Base-by-base conservation (phyloP, 2,888 invertebrate genomes). In the Apodemia mormo region DNA sequence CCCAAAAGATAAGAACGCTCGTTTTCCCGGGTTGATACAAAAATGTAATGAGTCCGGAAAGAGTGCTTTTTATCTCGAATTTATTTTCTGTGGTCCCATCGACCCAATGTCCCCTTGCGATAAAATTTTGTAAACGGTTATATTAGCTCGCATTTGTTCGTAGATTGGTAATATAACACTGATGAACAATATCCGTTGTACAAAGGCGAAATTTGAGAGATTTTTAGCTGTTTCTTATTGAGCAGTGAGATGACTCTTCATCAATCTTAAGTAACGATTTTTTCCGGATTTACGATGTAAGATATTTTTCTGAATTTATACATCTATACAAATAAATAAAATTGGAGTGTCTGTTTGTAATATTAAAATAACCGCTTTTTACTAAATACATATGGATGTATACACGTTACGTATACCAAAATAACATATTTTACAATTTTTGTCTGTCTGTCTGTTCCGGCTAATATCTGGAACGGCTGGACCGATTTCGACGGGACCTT, bases 21-120 rank as follows among this genome's bases (percentile, higher is more conserved):
- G 33, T 61, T 61, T 61, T 61, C 22, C 29, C 61, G 33, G 12
- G 29, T 12, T 61, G 61, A 61, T 61, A 61, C 61, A 61, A 61
- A 61, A 61, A 61, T 61, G 61, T 61, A 61, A 61, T 61, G 61
- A 61, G 61, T 33, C 61, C 61, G 61, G 61, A 61, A 61, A 61
- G 58, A 58, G 61, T 61, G n/a, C 52, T 52, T 52, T 61, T 58
- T 61, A 61, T 61, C 10, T 14, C 33, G 61, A 58, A 58, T 58
- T 61, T 61, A 33, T 61, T 61, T 61, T 61, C 33, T 61, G 61
- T 61, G 61, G 33, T 61, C 30, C 61, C 33, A 14, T 33, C 30
- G 61, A 61, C 61, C 61, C 52, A 52, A n/a, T 52, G 52, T 61
- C 30, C 30, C 0, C 30, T 61, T 61, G 61, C 33, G 61, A 33